Base-by-base conservation (phyloP, 1,140 invertebrate genomes). In the Oscheius sp. region DNA sequence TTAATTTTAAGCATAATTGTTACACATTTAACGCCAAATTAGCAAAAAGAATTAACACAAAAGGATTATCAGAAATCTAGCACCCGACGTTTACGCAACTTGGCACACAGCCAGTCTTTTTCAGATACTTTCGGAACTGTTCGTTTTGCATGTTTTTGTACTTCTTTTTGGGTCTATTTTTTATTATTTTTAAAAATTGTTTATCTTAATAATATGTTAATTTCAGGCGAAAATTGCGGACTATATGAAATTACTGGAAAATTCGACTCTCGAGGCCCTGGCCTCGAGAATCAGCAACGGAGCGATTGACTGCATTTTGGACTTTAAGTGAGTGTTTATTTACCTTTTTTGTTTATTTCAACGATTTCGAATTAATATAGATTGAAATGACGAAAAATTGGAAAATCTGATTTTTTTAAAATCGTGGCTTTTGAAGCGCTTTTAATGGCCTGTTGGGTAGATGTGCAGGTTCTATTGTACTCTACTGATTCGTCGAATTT, bases 161-260 rank as follows among this genome's bases (percentile, higher is more conserved):
- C n/a, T n/a, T n/a, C n/a, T n/a, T n/a, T n/a, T n/a, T n/a, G n/a
- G n/a, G n/a, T n/a, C n/a, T n/a, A n/a, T 45, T 45, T 15, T 45
- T 45, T 45, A 45, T 0, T 45, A 18, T 23, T 45, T 45, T 45
- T 45, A 18, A 15, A 23, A 45, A 18, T 45, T 45, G 18, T 45
- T 15, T 18, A 45, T 45, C 42, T 45, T 45, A 18, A 18, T 45
- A 15, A 45, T 45, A 18, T 45, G 18, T 45, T 18, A 45, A 18
- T 45, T 45, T 45, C 42, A 45, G 42, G 23, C 18, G 23, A 32
- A 55, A 23, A 55, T 63, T 66, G 18, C 68, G 72, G 49, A 20
- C 35, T 35, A 62, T 36, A 82, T 82, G 80, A 82, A 82, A 74
- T 77, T 83, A 42, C 62, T 82, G 64, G 80, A 82, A 63, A 82